phyloP scores from a whole-genome alignment of 1,140 invertebrate species.

The Musca domestica region DNA sequence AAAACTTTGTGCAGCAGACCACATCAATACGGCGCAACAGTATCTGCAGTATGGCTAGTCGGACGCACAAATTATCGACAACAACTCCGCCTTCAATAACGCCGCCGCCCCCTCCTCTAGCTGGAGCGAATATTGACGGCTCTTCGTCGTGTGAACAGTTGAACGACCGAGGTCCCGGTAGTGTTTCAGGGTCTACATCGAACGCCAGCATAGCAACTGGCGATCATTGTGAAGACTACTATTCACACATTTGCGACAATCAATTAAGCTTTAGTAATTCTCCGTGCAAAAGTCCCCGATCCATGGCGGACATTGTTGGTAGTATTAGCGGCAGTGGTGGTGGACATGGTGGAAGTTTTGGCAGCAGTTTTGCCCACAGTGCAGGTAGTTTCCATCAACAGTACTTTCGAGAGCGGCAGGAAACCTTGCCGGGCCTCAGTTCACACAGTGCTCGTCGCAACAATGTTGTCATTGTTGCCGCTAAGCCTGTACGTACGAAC shows the following conservation, averaged over 20 bases:
- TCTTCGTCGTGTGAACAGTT: conserved; percentile 1
- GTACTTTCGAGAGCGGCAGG: conserved; percentile 2
- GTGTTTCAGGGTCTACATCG: conserved; percentile 20
- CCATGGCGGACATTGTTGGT: conserved; percentile 23
- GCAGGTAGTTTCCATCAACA: conserved; percentile 14
- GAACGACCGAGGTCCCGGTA: background rate
- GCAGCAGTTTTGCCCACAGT: conserved; percentile 16
- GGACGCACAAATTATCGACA: conserved; percentile 23
- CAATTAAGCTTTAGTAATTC: conserved; percentile 36
- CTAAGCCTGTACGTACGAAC: conserved; percentile 31
- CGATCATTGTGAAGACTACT: conserved; percentile 31
- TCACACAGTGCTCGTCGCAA: background rate
- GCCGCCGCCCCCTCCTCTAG: conserved; percentile 6
- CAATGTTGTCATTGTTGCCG: conserved; percentile 30
- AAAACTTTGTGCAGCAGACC: conserved; percentile 31
- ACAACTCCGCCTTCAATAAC: conserved; percentile 14
- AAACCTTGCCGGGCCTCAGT: conserved; percentile 8
- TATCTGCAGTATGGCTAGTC: conserved; percentile 27
- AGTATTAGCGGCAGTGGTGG: conserved; percentile 12
- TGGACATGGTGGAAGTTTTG: background rate
- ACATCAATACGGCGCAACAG: conserved; percentile 26
- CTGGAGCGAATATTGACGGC: background rate
- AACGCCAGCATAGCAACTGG: conserved; percentile 28
- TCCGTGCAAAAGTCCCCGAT: conserved; percentile 34
- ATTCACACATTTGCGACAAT: conserved; percentile 38